Conservation (phyloP, 2,113 vertebrate species). For the Dolichotis patagonum region DNA sequence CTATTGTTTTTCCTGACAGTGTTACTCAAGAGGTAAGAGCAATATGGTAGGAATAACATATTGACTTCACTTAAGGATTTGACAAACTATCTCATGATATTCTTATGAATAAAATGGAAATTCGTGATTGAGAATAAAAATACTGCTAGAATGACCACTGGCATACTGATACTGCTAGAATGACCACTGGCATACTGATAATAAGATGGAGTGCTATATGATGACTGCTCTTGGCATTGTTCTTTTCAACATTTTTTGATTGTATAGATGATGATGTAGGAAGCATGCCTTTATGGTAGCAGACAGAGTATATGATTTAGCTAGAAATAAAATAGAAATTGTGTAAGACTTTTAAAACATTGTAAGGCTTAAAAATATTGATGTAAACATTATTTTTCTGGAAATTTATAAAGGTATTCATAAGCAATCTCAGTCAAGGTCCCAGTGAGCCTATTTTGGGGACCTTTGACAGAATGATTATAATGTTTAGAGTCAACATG, state of each 20-base stretch:
- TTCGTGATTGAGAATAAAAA: background rate
- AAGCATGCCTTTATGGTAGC: background rate
- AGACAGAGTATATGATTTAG: background rate
- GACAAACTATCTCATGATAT: background rate
- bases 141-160: background rate
- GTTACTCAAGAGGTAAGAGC: background rate
- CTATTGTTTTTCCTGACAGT: background rate
- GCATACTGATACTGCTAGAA: background rate
- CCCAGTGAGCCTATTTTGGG: background rate
- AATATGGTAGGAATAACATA: background rate
- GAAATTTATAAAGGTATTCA: background rate
- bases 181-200: background rate
- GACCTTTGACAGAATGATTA: background rate
- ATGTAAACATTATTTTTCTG: constrained; percentile 29
- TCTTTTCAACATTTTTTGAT: background rate
- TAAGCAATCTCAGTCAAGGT: background rate
- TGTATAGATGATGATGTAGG: background rate
- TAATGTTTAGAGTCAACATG: constrained; percentile 21
- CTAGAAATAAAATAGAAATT: background rate
- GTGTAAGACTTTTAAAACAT: background rate
- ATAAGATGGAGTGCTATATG: background rate
- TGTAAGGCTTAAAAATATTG: background rate
- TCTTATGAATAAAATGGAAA: background rate
- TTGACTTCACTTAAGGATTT: background rate
- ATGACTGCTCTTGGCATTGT: background rate